Base-by-base conservation (phyloP, 1,140 invertebrate genomes). In the Hycleus cichorii region DNA sequence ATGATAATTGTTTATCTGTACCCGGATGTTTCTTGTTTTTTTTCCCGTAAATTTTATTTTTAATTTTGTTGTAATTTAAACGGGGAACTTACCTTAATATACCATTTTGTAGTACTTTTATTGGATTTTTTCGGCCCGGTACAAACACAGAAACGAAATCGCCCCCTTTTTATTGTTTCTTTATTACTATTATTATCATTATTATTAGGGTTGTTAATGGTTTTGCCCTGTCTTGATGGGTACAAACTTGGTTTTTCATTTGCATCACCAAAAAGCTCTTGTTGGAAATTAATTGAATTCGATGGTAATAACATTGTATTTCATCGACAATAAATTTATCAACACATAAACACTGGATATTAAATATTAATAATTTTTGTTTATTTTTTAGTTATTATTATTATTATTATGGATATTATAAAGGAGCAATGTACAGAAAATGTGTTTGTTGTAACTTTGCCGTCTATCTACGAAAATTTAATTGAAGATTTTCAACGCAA, bases 61-160 rank as follows among this genome's bases (percentile, higher is more conserved):
- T 58, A 32, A 32, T 43, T 18, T 18, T 18, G 18, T 18, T 18
- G 18, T 18, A 18, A 18, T 18, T 18, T 18, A 18, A 18, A 18
- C 18, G 18, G 18, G 18, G 18, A 18, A 18, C 72, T 72, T 74
- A 77, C 75, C 74, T 77, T 77, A 18, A 77, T 69, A 58, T 77
- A 76, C 75, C 75, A 77, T 70, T 74, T 76, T 25, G 73, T 63
- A 10, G 65, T 70, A 49, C 67, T 72, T 51, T 66, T 55, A 39
- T 38, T 67, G 44, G 40, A 59, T 51, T 68, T 70, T 42, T 50
- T 59, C 4, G 63, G 62, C 8, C 70, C 65, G 0, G 66, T 67
- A 53, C 72, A 74, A 26, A 66, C 65, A 53, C 71, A 74, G 57
- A 69, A 67, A 47, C 64, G 60, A 51, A 71, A 69, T 54, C 56